Evolutionary conservation across 2,113 vertebrate genomes (phyloP).

Genomic region (Lagenorhynchus albirostris): DNA sequence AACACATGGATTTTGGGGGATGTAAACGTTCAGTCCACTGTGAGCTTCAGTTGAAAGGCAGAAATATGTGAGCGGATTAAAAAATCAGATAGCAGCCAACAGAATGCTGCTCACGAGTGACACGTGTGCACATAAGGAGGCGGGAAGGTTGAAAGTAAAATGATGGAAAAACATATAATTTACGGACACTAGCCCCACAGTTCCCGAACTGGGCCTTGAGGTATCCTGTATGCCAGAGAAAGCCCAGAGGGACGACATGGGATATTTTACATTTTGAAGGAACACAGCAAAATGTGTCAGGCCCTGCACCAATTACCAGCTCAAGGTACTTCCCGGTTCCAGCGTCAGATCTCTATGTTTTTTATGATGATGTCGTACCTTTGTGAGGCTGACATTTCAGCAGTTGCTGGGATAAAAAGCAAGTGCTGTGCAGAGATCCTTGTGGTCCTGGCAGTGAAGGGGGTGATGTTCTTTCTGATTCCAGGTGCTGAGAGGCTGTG

Average conservation of each 20-base stretch:
- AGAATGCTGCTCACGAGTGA: accelerated
- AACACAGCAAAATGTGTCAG: no score
- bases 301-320: background rate
- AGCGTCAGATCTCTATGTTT: accelerated
- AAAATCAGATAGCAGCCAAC: background rate
- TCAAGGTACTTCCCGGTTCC: background rate
- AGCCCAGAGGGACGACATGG: background rate
- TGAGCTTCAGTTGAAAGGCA: background rate
- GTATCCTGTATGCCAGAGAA: background rate
- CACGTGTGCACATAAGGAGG: accelerated
- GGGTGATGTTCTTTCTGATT: background rate
- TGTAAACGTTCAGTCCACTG: background rate
- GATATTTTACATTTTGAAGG: accelerated
- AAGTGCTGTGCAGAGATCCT: accelerated
- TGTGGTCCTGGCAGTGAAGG: background rate
- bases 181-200: background rate
- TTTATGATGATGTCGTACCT: accelerated
- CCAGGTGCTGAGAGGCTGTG: background rate
- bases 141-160: background rate
- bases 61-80: background rate
- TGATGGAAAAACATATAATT: no score
- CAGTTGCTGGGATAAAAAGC: background rate
- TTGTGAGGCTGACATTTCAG: background rate
- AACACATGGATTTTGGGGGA: no score
- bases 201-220: background rate